Evolutionary conservation across 2,113 vertebrate species (phyloP), one percentile per base, ranked within the genome.

Genomic region (Tenrec ecaudatus): DNA sequence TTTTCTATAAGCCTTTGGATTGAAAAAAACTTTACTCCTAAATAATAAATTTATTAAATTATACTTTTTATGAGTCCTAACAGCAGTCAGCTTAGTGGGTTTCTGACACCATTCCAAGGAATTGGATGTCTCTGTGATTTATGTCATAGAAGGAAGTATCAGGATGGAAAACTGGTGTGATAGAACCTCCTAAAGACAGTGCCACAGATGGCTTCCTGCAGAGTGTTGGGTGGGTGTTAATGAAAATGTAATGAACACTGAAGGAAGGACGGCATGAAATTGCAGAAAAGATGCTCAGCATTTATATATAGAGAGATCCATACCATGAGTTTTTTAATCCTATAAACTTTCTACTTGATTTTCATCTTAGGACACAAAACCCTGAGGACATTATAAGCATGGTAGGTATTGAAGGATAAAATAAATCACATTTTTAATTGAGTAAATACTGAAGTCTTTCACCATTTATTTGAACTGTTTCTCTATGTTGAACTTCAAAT

Each of bases 21-120:
- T 68, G 77, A 76, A 84, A 94, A 92, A 29, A 82, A 47, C 20
- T 94, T 14, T 12, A 53, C 43, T 92, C 31, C 75, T 95, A 92
- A 94, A 95, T 95, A 96, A 97, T 96, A 92, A 78, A 97, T 94
- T 84, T 94, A 97, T 96, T 96, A 77, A 53, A 94, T 97, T 97
- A 77, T 64, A 86, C 89, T 91, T 5, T 2, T 97, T 95, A 76
- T 82, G 75, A 94, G 80, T 95, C 27, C 76, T 97, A 94, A 98
- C 80, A 88, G 95, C 80, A 91, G 2, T 47, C 93, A 84, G 94
- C 91, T 93, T 93, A 91, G 78, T 88, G 75, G 58, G 89, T 79
- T 96, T 97, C 95, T 93, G 96, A 89, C 88, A 95, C 2, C 23
- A 82, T 97, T 98, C 95, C 96, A 97, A 86, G 20, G 38, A 22